Evolutionary conservation across 2,113 vertebrate genomes (phyloP), one percentile per base, ranked within the genome.

Genomic region (Progne subis): DNA sequence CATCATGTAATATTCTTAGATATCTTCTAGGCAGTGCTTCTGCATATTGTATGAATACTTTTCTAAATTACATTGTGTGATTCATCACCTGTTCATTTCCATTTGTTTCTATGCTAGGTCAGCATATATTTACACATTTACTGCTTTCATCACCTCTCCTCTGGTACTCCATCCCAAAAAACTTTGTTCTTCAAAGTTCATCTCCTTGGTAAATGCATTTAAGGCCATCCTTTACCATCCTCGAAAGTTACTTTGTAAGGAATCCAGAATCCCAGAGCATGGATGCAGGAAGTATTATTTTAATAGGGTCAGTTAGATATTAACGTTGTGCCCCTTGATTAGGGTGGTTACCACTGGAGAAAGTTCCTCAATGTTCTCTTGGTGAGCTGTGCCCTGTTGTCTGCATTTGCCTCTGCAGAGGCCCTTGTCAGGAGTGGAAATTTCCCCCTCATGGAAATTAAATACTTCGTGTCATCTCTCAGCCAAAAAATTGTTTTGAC

Each of bases 351-450:
- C 41, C 16, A 12, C 14, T 56, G 72, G 18, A 69, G 32, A 7
- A 20, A 17, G 2, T 11, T 47, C 50, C 59, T 44, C 2, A 2
- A 9, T 60, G 29, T 46, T 84, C 52, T 2, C 0, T 31, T 34
- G 47, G 2, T 32, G 47, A 68, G 34, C 55, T 70, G 17, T 43
- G 79, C 14, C 56, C 43, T 69, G 32, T 50, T 81, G 23, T 37
- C 57, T 79, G 50, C 34, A 11, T 52, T 90, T 88, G 24, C 21
- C 63, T 52, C 7, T 75, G 47, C 61, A 59, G 28, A 59, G 39
- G 9, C 7, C 47, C 18, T 34, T 47, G 43, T 39, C 63, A 26
- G 41, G 47, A 26, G 20, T 31, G 13, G 20, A 46, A 25, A 20
- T 81, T 12, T 32, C n/a, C 21, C 28, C 17, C 13, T 47, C 63